Base-by-base conservation (phyloP, 2,113 vertebrate genomes). In the Sporophila hypoxantha region DNA sequence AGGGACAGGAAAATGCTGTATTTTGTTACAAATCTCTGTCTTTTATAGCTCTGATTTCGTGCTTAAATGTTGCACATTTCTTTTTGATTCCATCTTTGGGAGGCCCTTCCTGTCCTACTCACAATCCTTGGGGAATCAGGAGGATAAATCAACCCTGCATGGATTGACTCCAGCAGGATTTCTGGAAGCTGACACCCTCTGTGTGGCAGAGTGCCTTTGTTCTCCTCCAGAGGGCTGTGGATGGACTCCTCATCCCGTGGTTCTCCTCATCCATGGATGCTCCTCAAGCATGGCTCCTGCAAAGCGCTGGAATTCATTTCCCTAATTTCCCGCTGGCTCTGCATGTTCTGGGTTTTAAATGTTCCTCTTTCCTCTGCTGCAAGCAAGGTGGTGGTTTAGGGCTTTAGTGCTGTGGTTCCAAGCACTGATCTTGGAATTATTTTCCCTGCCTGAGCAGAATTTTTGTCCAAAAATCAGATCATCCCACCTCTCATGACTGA, bases 71-170 rank as follows among this genome's bases (percentile, higher is more conserved):
- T n/a, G 46, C 76, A 32, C 83, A n/a, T 41, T 52, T 50, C 87
- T 53, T 37, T 17, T 59, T 23, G 15, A 34, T 34, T 57, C 56
- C 4, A 13, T 91, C 90, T 36, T 75, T 57, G 85, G 83, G 91
- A 88, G 15, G 42, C 6, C 34, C 52, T 82, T 67, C n/a, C 85
- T 17, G 17, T 49, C 44, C 44, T n/a, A 8, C 73, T 19, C 56
- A n/a, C 18, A 29, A 52, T 83, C n/a, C 78, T 30, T 13, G 6
- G 32, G 59, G 41, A 70, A 10, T 34, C 10, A 5, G 21, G 10
- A 15, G 76, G 75, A 20, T 22, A 4, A n/a, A 19, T 14, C 44
- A 44, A 13, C 21, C 27, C n/a, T 7, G 21, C 0, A 0, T 0
- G 2, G 37, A 1, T 6, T 5, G 26, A 3, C 50, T 52, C 22